These are phyloP conservation scores for Diorhabda elongata DNA, from an alignment of 1,140 invertebrate genomes.

Conservation along the genomic window DNA sequence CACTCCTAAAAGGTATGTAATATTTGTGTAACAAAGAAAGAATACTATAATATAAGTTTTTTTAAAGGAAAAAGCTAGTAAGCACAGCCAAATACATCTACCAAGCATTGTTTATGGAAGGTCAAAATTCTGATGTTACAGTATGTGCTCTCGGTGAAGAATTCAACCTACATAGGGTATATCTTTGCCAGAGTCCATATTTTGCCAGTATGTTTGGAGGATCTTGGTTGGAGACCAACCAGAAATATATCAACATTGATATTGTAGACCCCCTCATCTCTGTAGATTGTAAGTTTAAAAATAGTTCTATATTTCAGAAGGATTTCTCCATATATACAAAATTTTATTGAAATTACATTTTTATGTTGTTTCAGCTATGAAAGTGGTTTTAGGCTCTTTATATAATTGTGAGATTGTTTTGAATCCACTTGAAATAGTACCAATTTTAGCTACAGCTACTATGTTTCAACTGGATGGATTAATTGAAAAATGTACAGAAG, in stretches of 20 bases:
- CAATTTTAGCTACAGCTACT: conserved; percentile 70
- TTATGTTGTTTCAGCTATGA: conserved; percentile 52
- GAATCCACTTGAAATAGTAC: conserved; percentile 65
- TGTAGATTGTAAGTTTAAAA: conserved; percentile 55
- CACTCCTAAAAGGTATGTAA: conserved; percentile 44
- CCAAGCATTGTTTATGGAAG: conserved; percentile 71
- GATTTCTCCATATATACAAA: background rate
- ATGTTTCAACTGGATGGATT: conserved; percentile 71
- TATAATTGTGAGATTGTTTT: conserved; percentile 75
- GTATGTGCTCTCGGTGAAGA: conserved; percentile 67
- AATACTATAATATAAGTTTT: no score
- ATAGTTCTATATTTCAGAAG: background rate
- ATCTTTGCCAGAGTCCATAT: conserved; percentile 76
- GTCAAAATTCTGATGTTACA: conserved; percentile 72
- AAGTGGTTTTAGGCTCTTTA: conserved; percentile 71
- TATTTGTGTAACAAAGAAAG: background rate
- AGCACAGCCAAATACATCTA: conserved; percentile 77
- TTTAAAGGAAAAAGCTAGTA: conserved; percentile 64
- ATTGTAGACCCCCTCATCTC: conserved; percentile 73
- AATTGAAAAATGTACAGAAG: conserved; percentile 69
- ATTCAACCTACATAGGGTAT: conserved; percentile 77
- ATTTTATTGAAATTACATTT: background rate
- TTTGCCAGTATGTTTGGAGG: conserved; percentile 83
- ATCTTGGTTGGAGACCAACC: conserved; percentile 70
- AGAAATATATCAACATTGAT: conserved; percentile 65